Evolutionary conservation across 2,113 vertebrate genomes (phyloP).

Genomic region (Chionomys nivalis): DNA sequence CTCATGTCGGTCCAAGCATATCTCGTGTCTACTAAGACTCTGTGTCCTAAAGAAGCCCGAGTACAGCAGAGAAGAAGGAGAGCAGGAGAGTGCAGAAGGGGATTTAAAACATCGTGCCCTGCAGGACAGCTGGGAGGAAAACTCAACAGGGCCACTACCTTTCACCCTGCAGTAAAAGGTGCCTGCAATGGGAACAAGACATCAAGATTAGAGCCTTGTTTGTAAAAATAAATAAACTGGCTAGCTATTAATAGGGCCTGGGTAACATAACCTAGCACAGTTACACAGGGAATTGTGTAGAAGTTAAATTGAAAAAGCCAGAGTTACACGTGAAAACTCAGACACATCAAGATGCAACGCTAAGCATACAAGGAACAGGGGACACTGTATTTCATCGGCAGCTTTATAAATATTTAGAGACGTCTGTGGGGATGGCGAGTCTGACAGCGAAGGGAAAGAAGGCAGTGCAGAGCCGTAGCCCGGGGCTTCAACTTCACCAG

Average conservation of each 20-base stretch:
- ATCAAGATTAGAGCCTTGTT: not conserved
- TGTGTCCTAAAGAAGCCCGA: not conserved
- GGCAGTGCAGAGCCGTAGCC: not conserved
- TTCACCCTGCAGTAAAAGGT: no score
- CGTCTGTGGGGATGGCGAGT: not conserved
- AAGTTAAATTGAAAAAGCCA: not conserved
- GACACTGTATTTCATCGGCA: not conserved
- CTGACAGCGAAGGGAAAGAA: not conserved
- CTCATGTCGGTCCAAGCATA: not conserved
- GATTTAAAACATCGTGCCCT: not conserved
- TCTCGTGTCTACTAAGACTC: not conserved
- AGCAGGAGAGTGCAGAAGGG: not conserved
- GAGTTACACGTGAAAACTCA: not conserved
- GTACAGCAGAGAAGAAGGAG: not conserved
- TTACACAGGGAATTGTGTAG: not conserved
- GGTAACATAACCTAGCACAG: not conserved
- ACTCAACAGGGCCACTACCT: not conserved
- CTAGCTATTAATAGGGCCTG: not conserved
- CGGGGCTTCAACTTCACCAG: not conserved
- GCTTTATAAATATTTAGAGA: slow-evolving; percentile 15
- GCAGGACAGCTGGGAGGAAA: not conserved
- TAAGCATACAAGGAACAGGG: not conserved
- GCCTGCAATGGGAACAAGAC: not conserved
- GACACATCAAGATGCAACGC: not conserved
- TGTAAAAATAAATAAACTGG: not conserved